A percentile compares a stretch with the other conserved stretches of the same genome.
phyloP scores from a whole-genome alignment of 2,113 vertebrate species.

The Festucalex cinctus region DNA sequence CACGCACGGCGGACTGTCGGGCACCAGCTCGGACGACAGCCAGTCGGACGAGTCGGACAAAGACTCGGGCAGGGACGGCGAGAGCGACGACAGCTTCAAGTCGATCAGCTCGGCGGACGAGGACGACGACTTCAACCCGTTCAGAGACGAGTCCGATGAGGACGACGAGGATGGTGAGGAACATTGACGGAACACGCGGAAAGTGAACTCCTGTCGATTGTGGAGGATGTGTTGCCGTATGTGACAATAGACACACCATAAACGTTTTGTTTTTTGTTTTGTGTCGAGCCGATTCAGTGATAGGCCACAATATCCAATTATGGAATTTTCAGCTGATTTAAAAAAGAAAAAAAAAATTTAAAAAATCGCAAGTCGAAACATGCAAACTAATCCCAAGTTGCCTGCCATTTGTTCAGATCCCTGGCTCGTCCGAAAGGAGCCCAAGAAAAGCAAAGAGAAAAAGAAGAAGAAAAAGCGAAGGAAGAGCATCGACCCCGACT shows the following conservation, averaged over 20 bases:
- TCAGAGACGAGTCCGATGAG: slow-evolving; percentile 92
- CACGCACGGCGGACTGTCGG: slow-evolving; percentile 83
- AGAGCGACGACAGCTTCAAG: slow-evolving; percentile 91
- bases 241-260: too few relatives aligned
- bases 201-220: background rate
- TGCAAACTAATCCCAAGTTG: too few relatives aligned
- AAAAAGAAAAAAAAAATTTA: too few relatives aligned
- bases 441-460: slow-evolving; percentile 91
- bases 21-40: slow-evolving; percentile 92
- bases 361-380: too few relatives aligned
- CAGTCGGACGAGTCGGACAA: slow-evolving; percentile 67
- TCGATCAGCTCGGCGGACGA: slow-evolving; percentile 91
- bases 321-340: too few relatives aligned
- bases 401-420: slow-evolving; percentile 77
- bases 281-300: too few relatives aligned
- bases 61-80: slow-evolving; percentile 80
- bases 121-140: slow-evolving; percentile 94
- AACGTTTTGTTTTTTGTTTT: too few relatives aligned
- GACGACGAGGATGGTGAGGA: slow-evolving; percentile 94
- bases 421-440: slow-evolving; percentile 95
- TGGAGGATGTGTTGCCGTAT: too few relatives aligned
- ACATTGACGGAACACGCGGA: too few relatives aligned
- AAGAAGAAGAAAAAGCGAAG: slow-evolving; percentile 81
- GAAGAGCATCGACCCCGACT: slow-evolving; percentile 95
- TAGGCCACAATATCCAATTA: too few relatives aligned